Evolutionary conservation across 2,113 vertebrate genomes (phyloP).

Genomic region (Epinephelus fuscoguttatus): DNA sequence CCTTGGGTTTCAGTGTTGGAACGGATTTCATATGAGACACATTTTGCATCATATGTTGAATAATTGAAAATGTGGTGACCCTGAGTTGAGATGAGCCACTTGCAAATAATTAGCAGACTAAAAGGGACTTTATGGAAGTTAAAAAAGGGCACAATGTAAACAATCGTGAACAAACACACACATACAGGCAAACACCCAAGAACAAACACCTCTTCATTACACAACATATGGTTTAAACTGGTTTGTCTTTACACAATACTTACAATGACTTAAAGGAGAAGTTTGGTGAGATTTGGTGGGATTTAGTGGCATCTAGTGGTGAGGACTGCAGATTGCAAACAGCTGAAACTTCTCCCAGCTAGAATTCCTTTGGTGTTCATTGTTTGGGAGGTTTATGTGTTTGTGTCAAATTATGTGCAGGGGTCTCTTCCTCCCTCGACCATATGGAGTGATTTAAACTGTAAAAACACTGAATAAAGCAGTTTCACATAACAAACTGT

Average conservation of each 20-base stretch:
- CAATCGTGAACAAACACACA: slow-evolving; percentile 5
- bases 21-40: slow-evolving; percentile 12
- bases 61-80: slow-evolving; percentile 44
- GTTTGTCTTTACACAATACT: neutral
- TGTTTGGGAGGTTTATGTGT: no score
- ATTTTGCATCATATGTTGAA: slow-evolving; percentile 59
- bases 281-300: no score
- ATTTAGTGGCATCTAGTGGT: no score
- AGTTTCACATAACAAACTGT: no score
- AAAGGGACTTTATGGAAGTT: slow-evolving; percentile 28
- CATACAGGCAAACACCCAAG: neutral
- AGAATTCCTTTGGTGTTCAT: no score
- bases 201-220: neutral
- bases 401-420: no score
- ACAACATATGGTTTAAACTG: slow-evolving; percentile 19
- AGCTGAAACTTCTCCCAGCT: no score
- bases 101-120: slow-evolving; percentile 27
- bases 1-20: slow-evolving; percentile 48
- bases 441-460: no score
- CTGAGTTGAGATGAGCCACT: slow-evolving; percentile 12
- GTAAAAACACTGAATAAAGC: no score
- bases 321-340: no score
- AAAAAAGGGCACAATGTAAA: slow-evolving; percentile 27
- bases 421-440: no score
- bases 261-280: no score